Evolutionary conservation across 2,797 vertebrate species (phyloP).

Genomic region (Hyperoplus lanceolatus): DNA sequence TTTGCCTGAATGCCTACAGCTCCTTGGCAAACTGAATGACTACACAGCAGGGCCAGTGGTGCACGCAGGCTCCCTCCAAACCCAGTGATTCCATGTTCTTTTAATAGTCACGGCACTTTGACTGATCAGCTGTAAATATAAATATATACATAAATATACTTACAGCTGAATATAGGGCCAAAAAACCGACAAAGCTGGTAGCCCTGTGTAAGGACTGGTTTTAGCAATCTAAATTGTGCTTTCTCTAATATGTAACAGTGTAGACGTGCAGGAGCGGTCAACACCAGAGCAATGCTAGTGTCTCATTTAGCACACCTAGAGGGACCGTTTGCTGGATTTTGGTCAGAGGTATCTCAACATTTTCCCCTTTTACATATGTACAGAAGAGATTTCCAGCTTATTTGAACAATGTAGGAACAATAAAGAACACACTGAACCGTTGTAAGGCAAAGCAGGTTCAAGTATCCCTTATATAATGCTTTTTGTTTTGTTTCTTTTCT

Average conservation of each 20-base stretch:
- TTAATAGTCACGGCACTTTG: conserved; percentile 51
- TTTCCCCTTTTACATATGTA: conserved; percentile 68
- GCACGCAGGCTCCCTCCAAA: conserved; percentile 31
- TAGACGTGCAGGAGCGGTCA: conserved; percentile 57
- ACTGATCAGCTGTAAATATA: conserved; percentile 55
- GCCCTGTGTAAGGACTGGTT: conserved; percentile 64
- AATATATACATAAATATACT: not conserved
- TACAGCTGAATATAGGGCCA: conserved; percentile 6
- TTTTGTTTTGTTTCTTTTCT: conserved; percentile 45
- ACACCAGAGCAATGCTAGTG: conserved; percentile 64
- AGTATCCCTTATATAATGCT: conserved; percentile 80
- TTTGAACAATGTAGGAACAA: conserved; percentile 46
- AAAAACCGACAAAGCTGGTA: conserved; percentile 34
- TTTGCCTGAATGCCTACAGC: conserved; percentile 62
- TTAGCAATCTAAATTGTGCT: conserved; percentile 80
- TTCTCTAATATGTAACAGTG: conserved; percentile 73
- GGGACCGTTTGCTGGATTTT: conserved; percentile 73
- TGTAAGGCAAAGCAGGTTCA: conserved; percentile 82
- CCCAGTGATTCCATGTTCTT: conserved; percentile 25
- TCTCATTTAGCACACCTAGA: conserved; percentile 56
- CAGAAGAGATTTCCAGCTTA: conserved; percentile 71
- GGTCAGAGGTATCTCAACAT: conserved; percentile 71
- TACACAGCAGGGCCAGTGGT: conserved; percentile 50
- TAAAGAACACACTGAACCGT: conserved; percentile 59
- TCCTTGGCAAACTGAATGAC: conserved; percentile 71